Base-by-base conservation (phyloP, 1,140 invertebrate genomes). In the Nephila pilipes region DNA sequence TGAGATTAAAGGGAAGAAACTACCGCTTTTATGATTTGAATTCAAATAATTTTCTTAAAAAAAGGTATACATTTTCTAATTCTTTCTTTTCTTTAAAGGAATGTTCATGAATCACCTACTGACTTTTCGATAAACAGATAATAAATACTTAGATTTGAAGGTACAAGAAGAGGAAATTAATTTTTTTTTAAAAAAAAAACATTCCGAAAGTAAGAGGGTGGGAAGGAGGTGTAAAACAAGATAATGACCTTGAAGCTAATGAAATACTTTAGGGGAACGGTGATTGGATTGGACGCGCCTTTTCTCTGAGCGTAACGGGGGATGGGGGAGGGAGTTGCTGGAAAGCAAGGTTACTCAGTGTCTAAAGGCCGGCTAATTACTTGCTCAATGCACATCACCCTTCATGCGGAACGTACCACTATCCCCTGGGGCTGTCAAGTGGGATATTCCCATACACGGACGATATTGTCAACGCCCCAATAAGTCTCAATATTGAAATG, bases 261-360 rank as follows among this genome's bases (percentile, higher is more conserved):
- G 69, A 75, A 75, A 75, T 29, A 75, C 16, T 75, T 75, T 75
- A n/a, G 29, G 69, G n/a, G 32, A 75, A 75, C 18, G 29, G 12
- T 32, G 69, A 75, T 75, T 75, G 69, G 69, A 75, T 75, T 75
- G 69, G 69, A 75, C 69, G 69, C 29, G 32, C 69, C 69, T 75
- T 46, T 75, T 75, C 69, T 20, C 69, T 32, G 14, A 75, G 29
- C 25, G 25, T 25, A 75, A 36, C 65, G 69, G 69, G 69, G 69
- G 0, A 10, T 14, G 29, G 25, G n/a, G 2, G 12, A 5, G 69
- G 63, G 8, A 46, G 46, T 10, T 46, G 46, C 46, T 46, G 6
- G 12, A 46, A 46, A 60, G 69, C 69, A 75, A 75, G 69, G 69
- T 75, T 75, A 20, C 69, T 18, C 69, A 75, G 29, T 3, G 69